Evolutionary conservation across 2,888 invertebrate species (phyloP).

Genomic region (Salticus scenicus): DNA sequence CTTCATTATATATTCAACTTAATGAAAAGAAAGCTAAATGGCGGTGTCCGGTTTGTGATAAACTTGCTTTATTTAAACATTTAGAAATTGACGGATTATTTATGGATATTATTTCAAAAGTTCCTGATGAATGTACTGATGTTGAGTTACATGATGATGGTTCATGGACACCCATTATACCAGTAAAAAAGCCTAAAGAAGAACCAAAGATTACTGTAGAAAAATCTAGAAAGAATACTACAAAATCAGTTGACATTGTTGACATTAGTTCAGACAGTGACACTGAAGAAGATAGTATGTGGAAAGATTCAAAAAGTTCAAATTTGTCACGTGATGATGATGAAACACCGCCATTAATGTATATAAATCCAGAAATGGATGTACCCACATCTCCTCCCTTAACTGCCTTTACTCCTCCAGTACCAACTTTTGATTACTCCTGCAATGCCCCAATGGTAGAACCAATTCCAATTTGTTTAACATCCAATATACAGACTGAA

Average conservation of each 20-base stretch:
- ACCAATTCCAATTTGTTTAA: slow-evolving; percentile 9
- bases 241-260: slow-evolving; percentile 42
- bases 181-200: slow-evolving; percentile 72
- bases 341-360: background rate
- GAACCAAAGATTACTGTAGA: slow-evolving; percentile 16
- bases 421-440: background rate
- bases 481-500: slow-evolving; percentile 10
- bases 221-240: slow-evolving; percentile 1
- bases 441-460: background rate
- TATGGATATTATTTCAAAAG: slow-evolving; percentile 75
- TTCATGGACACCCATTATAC: slow-evolving; percentile 75
- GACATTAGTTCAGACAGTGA: slow-evolving; percentile 51
- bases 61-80: slow-evolving; percentile 90
- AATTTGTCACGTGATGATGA: background rate
- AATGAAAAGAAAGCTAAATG: slow-evolving; percentile 98
- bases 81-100: slow-evolving; percentile 90
- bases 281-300: slow-evolving; percentile 16
- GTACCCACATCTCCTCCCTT: background rate
- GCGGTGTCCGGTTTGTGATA: slow-evolving; percentile 98
- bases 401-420: background rate
- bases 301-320: background rate
- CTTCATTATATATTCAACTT: slow-evolving; percentile 95
- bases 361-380: background rate
- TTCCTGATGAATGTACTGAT: slow-evolving; percentile 75
- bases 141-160: slow-evolving; percentile 77